Percentiles rank a stretch among this genome's conserved stretches.
Evolutionary conservation across 2,113 vertebrate species (phyloP).

Genomic region (Chaenogobius annularis): DNA sequence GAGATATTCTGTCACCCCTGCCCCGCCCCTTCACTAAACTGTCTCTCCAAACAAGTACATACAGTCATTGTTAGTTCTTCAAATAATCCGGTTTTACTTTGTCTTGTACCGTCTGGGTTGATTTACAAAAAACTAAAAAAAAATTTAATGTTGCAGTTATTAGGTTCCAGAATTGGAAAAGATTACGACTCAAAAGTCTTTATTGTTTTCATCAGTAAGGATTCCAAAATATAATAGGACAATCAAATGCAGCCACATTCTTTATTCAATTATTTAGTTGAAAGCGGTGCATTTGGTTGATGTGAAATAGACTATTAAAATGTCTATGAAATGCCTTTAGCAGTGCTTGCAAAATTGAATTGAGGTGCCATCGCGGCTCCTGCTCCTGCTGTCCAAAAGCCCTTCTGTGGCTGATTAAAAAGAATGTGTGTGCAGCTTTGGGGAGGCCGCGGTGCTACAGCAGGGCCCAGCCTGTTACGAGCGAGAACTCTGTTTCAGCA

Average conservation of each 20-base stretch:
- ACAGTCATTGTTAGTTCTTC: slow-evolving; percentile 28
- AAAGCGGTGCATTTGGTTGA: slow-evolving; percentile 40
- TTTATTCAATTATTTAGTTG: slow-evolving; percentile 33
- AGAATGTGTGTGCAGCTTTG: slow-evolving; percentile 50
- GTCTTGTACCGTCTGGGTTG: slow-evolving; percentile 6
- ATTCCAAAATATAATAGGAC: not conserved
- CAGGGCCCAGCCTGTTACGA: slow-evolving; percentile 53
- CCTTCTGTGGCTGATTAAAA: slow-evolving; percentile 67
- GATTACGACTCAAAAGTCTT: not conserved
- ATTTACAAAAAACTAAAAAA: slow-evolving; percentile 22
- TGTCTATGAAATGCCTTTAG: slow-evolving; percentile 68
- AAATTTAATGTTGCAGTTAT: slow-evolving; percentile 6
- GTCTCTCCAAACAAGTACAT: slow-evolving; percentile 17
- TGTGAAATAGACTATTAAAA: slow-evolving; percentile 67
- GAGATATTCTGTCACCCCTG: slow-evolving; percentile 38
- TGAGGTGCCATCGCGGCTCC: slow-evolving; percentile 62
- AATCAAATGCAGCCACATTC: not conserved
- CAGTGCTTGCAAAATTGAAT: slow-evolving; percentile 65
- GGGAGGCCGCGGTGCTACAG: slow-evolving; percentile 59
- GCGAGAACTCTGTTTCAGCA: slow-evolving; percentile 70
- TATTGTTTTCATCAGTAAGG: not conserved
- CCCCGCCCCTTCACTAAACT: slow-evolving; percentile 10
- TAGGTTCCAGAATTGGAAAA: not conserved
- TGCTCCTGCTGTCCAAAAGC: slow-evolving; percentile 52
- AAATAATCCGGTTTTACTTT: slow-evolving; percentile 41